Conservation (phyloP, 2,113 vertebrate species). For the Cygnus atratus region DNA sequence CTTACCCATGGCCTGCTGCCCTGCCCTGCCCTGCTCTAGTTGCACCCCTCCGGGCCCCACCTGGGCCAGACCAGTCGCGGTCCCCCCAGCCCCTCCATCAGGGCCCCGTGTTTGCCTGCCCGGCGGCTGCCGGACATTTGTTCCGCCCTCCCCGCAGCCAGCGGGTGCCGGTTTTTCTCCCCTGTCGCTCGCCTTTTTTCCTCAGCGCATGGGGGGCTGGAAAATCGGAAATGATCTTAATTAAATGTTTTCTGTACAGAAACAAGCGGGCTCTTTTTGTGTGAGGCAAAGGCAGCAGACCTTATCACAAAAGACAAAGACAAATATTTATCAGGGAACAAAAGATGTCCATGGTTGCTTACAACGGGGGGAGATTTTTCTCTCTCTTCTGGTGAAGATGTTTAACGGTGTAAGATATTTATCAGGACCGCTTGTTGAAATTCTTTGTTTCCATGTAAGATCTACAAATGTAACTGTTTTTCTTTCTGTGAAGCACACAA, state of each 20-base stretch:
- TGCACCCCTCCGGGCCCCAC: not conserved
- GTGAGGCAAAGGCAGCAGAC: conserved; percentile 32
- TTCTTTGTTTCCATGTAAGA: conserved; percentile 39
- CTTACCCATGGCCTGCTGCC: too few relatives aligned
- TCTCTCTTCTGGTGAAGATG: conserved; percentile 71
- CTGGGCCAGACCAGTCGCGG: too few relatives aligned
- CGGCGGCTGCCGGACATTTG: not conserved
- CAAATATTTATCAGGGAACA: conserved; percentile 90
- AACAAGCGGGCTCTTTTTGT: conserved; percentile 37
- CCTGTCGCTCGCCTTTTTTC: conserved; percentile 14
- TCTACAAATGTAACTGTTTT: conserved; percentile 27
- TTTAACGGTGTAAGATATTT: conserved; percentile 58
- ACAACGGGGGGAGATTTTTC: conserved; percentile 72
- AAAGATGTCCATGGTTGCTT: conserved; percentile 74
- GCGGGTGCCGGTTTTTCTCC: not conserved
- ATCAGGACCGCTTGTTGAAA: conserved; percentile 12
- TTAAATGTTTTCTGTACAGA: conserved; percentile 76
- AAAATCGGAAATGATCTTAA: conserved; percentile 74
- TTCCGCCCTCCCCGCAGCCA: conserved; percentile 34
- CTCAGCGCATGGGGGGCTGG: conserved; percentile 11
- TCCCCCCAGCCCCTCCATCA: not conserved
- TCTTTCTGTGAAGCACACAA: conserved; percentile 13
- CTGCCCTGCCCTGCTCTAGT: too few relatives aligned
- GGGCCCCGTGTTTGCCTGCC: not conserved
- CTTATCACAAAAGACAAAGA: conserved; percentile 80